Percentiles rank a stretch among this genome's conserved stretches.
phyloP scores from a whole-genome alignment of 2,888 invertebrate species.

The Callyntrura guangdongensis region DNA sequence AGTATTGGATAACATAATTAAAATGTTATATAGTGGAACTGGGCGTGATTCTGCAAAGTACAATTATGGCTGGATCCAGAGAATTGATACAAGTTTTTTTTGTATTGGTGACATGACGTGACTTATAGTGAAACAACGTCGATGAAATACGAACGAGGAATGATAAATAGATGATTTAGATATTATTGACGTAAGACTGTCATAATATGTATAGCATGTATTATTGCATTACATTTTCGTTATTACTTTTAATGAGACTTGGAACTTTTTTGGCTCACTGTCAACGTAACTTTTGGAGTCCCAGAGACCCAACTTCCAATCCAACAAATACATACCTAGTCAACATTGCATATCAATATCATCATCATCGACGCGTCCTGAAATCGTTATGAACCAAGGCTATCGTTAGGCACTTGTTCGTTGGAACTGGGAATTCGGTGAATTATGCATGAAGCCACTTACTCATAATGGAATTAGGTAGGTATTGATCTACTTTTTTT shows the following conservation, averaged over 20 bases:
- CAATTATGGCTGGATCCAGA: too few species aligned
- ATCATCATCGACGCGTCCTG: neutral
- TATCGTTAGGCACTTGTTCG: too few species aligned
- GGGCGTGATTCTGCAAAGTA: too few species aligned
- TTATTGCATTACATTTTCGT: constrained; percentile 51
- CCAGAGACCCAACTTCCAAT: constrained; percentile 3
- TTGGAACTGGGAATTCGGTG: neutral
- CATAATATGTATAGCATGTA: neutral
- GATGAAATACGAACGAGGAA: neutral
- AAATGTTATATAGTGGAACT: too few species aligned
- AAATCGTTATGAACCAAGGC: too few species aligned
- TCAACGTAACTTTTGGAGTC: constrained; percentile 71
- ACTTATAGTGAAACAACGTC: neutral
- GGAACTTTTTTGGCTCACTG: constrained; percentile 77
- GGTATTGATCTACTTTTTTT: too few species aligned
- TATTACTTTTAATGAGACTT: constrained; percentile 76
- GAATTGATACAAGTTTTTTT: too few species aligned
- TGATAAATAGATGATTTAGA: neutral
- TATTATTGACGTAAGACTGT: neutral
- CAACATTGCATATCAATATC: constrained; percentile 28
- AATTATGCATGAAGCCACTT: neutral
- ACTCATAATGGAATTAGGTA: neutral
- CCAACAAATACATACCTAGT: too few species aligned
- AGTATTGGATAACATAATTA: too few species aligned
- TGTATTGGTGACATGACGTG: neutral